Evolutionary conservation across 2,888 invertebrate species (phyloP), one percentile per base, ranked within the genome.

Genomic region (Dolichopus griseipennis): DNA sequence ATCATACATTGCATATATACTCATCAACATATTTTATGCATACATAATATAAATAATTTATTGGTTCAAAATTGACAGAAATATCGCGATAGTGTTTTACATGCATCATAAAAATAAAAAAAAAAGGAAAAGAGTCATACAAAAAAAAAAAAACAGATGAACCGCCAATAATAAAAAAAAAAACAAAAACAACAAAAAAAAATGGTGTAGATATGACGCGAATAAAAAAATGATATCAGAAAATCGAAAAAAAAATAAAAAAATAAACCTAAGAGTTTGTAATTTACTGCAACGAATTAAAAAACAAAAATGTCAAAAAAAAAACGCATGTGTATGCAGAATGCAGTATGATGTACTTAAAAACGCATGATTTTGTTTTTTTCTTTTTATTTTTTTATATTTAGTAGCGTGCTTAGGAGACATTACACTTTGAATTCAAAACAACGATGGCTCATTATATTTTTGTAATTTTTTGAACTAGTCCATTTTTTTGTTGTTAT

Each of bases 21-120:
- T 52, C 52, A 52, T 52, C 52, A 52, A 52, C 52, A 52, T 52
- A 52, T 52, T 52, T 52, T 52, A 52, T 52, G 52, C 15, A 52
- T 52, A 52, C 52, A 52, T 52, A 52, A 52, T 52, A 52, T 52
- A 52, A 52, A 52, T 52, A 52, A 52, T 52, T 52, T 52, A 52
- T 52, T 52, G 18, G 52, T 52, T 52, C 18, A 52, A 52, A 52
- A 52, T 52, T 52, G 52, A 52, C 52, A 52, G 52, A 52, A 52
- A 52, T 52, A 52, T 52, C 52, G 52, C 52, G 52, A 52, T 52
- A 52, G 52, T 52, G 52, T 52, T 52, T 52, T 52, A 52, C 52
- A 52, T 52, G 52, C n/a, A 52, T 52, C 52, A 52, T 52, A 52
- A 52, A 52, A 52, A 52, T 2, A 52, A 52, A 12, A 52, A 52